These are phyloP conservation scores for Umimayanthus kanabou DNA, from an alignment of 92 coral and sea anemone species.

Conservation along the genomic window DNA sequence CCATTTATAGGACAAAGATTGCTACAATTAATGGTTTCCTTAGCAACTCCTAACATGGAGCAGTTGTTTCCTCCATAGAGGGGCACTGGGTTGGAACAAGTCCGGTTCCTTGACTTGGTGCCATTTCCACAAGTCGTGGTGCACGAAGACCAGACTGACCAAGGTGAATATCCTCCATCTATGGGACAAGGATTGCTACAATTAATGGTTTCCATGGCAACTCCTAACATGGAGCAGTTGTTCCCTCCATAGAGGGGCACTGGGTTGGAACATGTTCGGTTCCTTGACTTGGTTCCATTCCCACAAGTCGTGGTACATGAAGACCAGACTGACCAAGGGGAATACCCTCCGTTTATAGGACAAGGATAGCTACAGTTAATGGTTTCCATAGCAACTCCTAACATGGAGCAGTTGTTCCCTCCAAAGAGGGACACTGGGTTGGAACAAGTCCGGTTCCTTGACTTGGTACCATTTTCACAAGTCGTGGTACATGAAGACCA, in stretches of 20 bases:
- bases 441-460: constrained; percentile 5
- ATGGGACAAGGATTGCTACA: not conserved
- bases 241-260: not conserved
- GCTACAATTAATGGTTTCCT: not conserved
- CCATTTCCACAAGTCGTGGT: not conserved
- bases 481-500: not conserved
- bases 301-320: not conserved
- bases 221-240: constrained; percentile 6
- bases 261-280: not conserved
- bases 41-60: not conserved
- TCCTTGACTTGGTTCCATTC: constrained; percentile 6
- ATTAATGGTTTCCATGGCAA: not conserved
- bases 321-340: not conserved
- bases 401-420: not conserved
- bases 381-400: constrained; percentile 1
- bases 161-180: not conserved
- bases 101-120: not conserved
- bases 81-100: not conserved
- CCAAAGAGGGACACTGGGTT: not conserved
- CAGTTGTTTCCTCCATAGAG: not conserved
- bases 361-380: not conserved
- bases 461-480: constrained; percentile 1
- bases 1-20: not conserved
- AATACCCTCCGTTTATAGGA: not conserved
- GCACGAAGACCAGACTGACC: not conserved